These are phyloP conservation scores for Armadillidium nasatum DNA, from an alignment of 1,140 invertebrate genomes.

Conservation along the genomic window DNA sequence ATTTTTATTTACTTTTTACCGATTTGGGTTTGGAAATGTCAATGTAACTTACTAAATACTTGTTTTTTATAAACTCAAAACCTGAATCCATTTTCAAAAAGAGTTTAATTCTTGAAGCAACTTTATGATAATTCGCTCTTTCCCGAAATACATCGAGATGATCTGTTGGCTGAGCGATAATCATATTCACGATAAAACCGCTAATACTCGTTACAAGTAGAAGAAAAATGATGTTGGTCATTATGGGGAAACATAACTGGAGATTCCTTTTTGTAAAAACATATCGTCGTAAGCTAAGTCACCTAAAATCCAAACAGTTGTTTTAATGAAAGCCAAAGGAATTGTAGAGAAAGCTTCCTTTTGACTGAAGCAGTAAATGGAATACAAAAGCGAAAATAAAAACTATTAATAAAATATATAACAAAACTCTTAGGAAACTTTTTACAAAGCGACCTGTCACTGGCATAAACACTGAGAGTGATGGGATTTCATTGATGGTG, in stretches of 20 bases:
- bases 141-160: constrained; percentile 14
- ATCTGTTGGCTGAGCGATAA: constrained; percentile 24
- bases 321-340: constrained; percentile 34
- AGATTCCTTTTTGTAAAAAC: constrained; percentile 21
- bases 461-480: constrained; percentile 37
- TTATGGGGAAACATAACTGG: constrained; percentile 23
- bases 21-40: background rate
- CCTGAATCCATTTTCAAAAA: background rate
- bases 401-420: constrained; percentile 30
- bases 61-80: background rate
- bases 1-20: background rate
- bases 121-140: constrained; percentile 15
- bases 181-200: constrained; percentile 30
- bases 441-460: constrained; percentile 24
- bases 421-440: constrained; percentile 29
- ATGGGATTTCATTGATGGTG: constrained; percentile 37
- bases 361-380: constrained; percentile 27
- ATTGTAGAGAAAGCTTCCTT: constrained; percentile 22
- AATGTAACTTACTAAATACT: background rate
- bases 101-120: background rate
- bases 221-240: constrained; percentile 32
- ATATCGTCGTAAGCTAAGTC: constrained; percentile 34
- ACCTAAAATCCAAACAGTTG: constrained; percentile 34
- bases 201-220: constrained; percentile 31
- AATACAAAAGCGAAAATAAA: constrained; percentile 33